These are phyloP conservation scores for Butorides virescens DNA, from an alignment of 2,113 vertebrate species.

Conservation along the genomic window DNA sequence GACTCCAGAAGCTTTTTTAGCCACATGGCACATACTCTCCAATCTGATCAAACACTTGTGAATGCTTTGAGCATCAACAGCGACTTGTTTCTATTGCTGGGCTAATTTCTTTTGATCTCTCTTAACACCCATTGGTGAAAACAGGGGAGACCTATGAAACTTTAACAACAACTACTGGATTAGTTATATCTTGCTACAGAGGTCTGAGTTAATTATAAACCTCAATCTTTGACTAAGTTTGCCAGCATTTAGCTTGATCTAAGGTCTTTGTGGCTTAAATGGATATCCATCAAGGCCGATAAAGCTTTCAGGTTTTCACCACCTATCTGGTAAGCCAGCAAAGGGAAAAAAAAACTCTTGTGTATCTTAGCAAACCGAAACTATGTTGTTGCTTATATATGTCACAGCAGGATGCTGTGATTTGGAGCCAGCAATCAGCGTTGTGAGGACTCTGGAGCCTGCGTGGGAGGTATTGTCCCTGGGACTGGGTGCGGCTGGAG, in stretches of 20 bases:
- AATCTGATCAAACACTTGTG: neutral
- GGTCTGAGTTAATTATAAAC: neutral
- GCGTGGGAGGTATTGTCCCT: neutral
- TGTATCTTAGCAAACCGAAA: neutral
- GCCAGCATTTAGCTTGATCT: neutral
- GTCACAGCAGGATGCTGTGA: neutral
- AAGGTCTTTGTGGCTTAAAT: neutral
- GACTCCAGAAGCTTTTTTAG: neutral
- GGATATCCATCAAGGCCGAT: neutral
- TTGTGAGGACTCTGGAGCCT: neutral
- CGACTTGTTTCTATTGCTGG: neutral
- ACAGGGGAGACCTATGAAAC: neutral
- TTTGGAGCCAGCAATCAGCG: neutral
- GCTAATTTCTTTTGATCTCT: neutral
- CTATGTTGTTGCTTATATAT: neutral
- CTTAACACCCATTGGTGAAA: neutral
- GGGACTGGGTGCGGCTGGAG: constrained; percentile 13
- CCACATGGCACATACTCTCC: neutral
- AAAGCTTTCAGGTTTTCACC: neutral
- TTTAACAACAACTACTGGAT: neutral
- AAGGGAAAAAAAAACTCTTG: neutral
- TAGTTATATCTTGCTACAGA: neutral
- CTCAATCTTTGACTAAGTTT: neutral
- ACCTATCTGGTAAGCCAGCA: neutral
- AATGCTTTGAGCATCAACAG: neutral